A percentile compares a stretch with the other conserved stretches of the same genome.
Evolutionary conservation across 2,113 vertebrate genomes (phyloP).

Genomic region (Cepphus grylle): DNA sequence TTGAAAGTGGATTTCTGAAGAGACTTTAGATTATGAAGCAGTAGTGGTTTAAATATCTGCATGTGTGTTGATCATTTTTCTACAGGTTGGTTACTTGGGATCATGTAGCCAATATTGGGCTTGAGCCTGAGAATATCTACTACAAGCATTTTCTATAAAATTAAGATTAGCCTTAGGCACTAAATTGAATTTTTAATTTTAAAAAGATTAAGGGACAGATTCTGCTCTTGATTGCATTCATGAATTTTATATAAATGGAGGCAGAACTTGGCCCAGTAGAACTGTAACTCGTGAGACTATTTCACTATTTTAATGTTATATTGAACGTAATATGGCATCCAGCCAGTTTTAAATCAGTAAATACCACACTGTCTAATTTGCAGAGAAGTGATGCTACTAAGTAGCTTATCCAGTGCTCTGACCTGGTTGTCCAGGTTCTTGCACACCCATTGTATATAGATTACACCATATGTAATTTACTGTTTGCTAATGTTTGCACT

Average conservation of each 20-base stretch:
- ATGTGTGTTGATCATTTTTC: neutral
- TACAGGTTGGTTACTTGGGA: neutral
- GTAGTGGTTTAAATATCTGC: neutral
- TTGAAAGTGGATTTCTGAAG: neutral
- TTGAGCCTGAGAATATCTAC: neutral
- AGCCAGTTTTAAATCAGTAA: constrained; percentile 35
- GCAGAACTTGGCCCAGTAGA: neutral
- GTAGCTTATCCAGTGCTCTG: neutral
- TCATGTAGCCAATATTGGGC: neutral
- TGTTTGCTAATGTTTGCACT: neutral
- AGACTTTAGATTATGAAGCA: neutral
- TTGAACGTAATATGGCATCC: neutral
- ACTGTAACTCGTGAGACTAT: neutral
- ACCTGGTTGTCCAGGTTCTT: neutral
- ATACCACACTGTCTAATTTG: neutral
- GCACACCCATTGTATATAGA: neutral
- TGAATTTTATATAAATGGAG: neutral
- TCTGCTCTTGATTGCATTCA: neutral
- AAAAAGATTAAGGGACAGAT: neutral
- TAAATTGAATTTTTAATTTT: neutral
- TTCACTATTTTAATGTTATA: neutral
- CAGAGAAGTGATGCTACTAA: neutral
- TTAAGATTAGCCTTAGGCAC: neutral
- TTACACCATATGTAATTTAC: neutral
- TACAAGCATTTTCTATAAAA: neutral